A percentile compares a stretch with the other conserved stretches of the same genome.
Evolutionary conservation across 2,797 vertebrate genomes (phyloP).

Genomic region (Taenioides sp.): DNA sequence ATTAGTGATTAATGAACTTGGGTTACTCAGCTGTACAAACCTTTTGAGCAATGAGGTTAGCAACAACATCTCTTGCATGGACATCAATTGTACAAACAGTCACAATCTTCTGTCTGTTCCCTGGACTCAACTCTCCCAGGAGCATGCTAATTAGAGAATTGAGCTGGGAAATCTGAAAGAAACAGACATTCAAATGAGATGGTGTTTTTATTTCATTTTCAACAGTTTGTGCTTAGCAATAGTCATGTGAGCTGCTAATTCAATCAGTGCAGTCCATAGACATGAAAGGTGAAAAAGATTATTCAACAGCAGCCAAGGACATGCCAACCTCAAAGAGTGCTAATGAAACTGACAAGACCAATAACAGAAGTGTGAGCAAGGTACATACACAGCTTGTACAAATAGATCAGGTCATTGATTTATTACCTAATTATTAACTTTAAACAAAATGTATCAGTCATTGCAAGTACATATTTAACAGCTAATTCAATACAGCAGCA

Average conservation of each 20-base stretch:
- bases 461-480: constrained; percentile 7
- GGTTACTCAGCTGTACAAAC: constrained; percentile 36
- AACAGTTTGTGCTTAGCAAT: constrained; percentile 47
- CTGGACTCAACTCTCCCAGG: constrained; percentile 78
- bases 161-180: constrained; percentile 78
- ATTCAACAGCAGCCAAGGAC: constrained; percentile 77
- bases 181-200: constrained; percentile 7
- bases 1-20: not conserved
- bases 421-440: constrained; percentile 23
- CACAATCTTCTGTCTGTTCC: constrained; percentile 85
- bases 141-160: constrained; percentile 81
- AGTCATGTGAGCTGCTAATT: constrained; percentile 60
- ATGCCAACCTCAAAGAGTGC: constrained; percentile 68
- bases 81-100: constrained; percentile 83
- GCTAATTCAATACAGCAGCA: not conserved
- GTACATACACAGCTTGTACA: constrained; percentile 20
- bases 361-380: constrained; percentile 52
- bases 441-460: constrained; percentile 29
- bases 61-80: constrained; percentile 81
- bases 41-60: constrained; percentile 82
- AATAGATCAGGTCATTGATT: constrained; percentile 42
- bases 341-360: constrained; percentile 72
- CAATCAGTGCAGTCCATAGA: constrained; percentile 58
- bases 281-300: constrained; percentile 63
- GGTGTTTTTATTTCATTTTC: constrained; percentile 38